These are phyloP conservation scores for Galaxias olidus DNA, from an alignment of 2,797 vertebrate species.

Conservation along the genomic window DNA sequence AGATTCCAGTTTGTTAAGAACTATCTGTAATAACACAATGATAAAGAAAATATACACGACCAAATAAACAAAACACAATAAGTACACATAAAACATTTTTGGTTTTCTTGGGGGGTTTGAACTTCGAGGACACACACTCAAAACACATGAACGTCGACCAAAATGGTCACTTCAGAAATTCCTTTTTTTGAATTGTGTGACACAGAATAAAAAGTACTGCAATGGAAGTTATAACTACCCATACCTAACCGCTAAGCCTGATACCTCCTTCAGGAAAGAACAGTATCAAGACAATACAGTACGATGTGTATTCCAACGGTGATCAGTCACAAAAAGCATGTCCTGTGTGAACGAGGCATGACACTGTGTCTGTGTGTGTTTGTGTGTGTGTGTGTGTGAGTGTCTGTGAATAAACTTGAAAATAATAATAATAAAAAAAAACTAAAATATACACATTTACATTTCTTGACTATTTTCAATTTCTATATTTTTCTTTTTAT, in stretches of 20 bases:
- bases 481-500: background rate
- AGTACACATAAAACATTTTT: conserved; percentile 14
- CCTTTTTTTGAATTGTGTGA: no score
- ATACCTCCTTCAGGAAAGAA: no score
- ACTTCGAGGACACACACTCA: background rate
- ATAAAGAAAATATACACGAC: conserved; percentile 35
- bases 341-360: background rate
- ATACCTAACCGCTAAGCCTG: no score
- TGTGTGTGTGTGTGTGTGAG: conserved; percentile 1
- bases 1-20: conserved; percentile 37
- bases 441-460: background rate
- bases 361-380: conserved; percentile 3
- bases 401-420: background rate
- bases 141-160: no score
- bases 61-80: conserved; percentile 23
- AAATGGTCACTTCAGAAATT: no score
- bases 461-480: background rate
- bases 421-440: background rate
- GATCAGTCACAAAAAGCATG: conserved; percentile 20
- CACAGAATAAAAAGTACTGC: no score
- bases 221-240: no score
- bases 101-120: conserved; percentile 26
- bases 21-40: conserved; percentile 35
- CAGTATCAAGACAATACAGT: background rate
- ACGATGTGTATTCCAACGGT: conserved; percentile 24